These are phyloP conservation scores for Norana najaformis DNA, from an alignment of 2,888 invertebrate genomes.

Conservation along the genomic window DNA sequence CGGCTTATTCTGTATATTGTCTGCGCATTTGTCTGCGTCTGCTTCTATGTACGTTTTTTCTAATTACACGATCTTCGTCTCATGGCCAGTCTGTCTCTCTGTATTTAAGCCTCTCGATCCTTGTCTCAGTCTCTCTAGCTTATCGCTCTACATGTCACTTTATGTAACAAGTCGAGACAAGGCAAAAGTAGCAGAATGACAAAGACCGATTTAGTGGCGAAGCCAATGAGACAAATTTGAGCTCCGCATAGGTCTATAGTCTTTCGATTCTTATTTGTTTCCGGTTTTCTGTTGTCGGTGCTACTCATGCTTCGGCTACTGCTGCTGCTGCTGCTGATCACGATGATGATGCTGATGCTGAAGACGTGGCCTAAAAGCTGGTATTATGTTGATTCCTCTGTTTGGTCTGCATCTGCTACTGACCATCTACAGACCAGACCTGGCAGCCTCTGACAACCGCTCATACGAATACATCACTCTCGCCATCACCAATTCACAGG, in stretches of 20 bases:
- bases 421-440: conserved; percentile 54
- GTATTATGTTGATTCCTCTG: conserved; percentile 57
- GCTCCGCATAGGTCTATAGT: background rate
- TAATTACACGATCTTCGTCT: background rate
- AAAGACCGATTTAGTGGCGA: background rate
- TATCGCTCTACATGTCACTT: background rate
- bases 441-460: conserved; percentile 41
- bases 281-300: background rate
- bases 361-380: conserved; percentile 58
- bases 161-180: background rate
- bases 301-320: background rate
- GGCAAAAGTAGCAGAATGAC: background rate
- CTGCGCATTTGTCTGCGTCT: too few species aligned
- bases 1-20: too few species aligned
- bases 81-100: background rate
- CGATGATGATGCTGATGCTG: background rate
- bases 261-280: background rate
- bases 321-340: background rate
- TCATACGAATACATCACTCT: conserved; percentile 54
- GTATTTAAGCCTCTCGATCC: background rate
- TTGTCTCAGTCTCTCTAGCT: background rate
- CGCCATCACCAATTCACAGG: conserved; percentile 56
- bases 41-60: background rate
- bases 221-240: background rate
- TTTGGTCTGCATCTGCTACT: conserved; percentile 59